Percentiles rank a stretch among this genome's conserved stretches.
Evolutionary conservation across 53 echinoderm and acorn worm genomes (phyloP).

Genomic region (Temnopleurus reevesii): DNA sequence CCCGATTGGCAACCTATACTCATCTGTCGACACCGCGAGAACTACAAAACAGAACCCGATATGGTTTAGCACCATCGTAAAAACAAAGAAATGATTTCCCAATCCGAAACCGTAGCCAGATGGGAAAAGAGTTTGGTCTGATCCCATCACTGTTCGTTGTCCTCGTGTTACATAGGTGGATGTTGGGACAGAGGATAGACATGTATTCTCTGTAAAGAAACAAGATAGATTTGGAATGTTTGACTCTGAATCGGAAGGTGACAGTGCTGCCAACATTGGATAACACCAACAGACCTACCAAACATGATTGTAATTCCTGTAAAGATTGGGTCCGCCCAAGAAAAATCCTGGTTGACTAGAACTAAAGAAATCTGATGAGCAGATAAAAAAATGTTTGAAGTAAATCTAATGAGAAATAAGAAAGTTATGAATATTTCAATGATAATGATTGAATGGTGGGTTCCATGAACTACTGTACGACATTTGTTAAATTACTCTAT

Average conservation of each 20-base stretch:
- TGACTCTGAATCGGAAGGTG: background rate
- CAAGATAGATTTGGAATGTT: constrained; percentile 14
- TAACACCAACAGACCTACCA: too few relatives aligned
- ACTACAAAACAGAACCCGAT: background rate
- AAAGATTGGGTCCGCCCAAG: too few relatives aligned
- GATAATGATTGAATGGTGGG: too few relatives aligned
- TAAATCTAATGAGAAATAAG: too few relatives aligned
- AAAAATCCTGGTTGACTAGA: too few relatives aligned
- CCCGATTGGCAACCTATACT: background rate
- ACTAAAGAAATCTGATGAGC: too few relatives aligned
- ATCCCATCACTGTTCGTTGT: constrained; percentile 9
- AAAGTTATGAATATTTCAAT: too few relatives aligned
- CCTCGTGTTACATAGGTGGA: background rate
- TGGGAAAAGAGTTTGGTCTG: constrained; percentile 21
- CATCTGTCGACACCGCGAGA: background rate
- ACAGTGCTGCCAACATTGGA: too few relatives aligned
- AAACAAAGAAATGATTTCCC: constrained; percentile 51
- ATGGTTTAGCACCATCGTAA: background rate
- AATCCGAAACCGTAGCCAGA: constrained; percentile 36
- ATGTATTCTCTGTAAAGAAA: constrained; percentile 46
- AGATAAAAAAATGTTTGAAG: too few relatives aligned
- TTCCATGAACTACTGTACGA: too few relatives aligned
- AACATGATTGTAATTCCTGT: too few relatives aligned
- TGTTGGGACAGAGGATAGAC: background rate
- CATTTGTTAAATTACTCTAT: too few relatives aligned